Base-by-base conservation (phyloP, 2,113 vertebrate species). In the Prolemur simus region DNA sequence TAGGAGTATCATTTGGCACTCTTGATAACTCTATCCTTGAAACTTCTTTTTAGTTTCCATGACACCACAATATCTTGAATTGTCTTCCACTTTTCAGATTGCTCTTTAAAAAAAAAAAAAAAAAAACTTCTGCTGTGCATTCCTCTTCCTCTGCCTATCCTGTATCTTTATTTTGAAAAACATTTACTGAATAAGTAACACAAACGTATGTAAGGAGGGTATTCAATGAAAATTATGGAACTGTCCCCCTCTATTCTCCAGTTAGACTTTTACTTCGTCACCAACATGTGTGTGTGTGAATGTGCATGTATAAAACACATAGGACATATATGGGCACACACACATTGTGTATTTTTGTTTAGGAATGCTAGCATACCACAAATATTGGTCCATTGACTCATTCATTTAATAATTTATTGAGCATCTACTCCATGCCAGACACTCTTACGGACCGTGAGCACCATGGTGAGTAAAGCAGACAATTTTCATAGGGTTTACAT, bases 141-240 rank as follows among this genome's bases (percentile, higher is more conserved):
- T 94, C 42, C 0, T 78, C 73, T 80, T 39, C 32, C 32, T 73
- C 73, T 91, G 21, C 34, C 66, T 52, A 69, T 39, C 27, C 20
- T 80, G 29, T 80, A 80, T 82, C 93, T 96, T 80, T 81, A 45
- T 82, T 81, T 91, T 73, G 39, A 52, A 94, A 93, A 94, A 4
- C 27, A 73, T 73, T 91, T 96, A 20, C 47, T 95, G 21, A 56
- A 12, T 87, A 78, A 93, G 15, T 20, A 87, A 47, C 7, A 7
- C 34, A 45, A 6, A 52, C 4, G 4, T 29, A 14, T 42, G 45
- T 56, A 68, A 63, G 6, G 42, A 54, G n/a, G 32, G 8, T 71
- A 21, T 47, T 89, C 15, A 63, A 23, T 64, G 12, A 83, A 74
- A 88, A 74, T 8, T 42, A 23, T 18, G 68, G 45, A 6, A 91